Evolutionary conservation across 2,113 vertebrate genomes (phyloP).

Genomic region (Prolemur simus): DNA sequence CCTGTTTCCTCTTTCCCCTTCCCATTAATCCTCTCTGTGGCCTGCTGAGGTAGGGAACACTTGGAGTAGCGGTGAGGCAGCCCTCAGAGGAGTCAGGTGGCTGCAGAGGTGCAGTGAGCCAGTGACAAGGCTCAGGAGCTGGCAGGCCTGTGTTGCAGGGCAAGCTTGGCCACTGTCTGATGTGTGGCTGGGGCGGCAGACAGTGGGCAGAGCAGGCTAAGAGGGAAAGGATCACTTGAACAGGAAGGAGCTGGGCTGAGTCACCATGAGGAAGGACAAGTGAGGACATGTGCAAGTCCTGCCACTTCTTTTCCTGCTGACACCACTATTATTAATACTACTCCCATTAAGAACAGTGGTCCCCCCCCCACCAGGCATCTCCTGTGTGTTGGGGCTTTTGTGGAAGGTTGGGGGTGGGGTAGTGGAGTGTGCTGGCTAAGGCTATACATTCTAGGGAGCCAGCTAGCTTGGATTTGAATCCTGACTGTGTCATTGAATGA

Average conservation of each 20-base stretch:
- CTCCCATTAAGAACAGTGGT: not conserved
- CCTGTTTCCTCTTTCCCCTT: not conserved
- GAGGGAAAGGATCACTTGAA: not conserved
- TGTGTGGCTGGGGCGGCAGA: not conserved
- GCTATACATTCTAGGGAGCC: not conserved
- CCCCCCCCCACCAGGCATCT: not conserved
- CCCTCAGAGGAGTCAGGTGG: not conserved
- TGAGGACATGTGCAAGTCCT: not conserved
- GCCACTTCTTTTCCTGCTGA: not conserved
- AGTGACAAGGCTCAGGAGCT: not conserved
- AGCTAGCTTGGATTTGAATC: not conserved
- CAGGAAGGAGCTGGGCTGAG: not conserved
- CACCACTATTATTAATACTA: not conserved
- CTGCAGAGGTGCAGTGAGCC: not conserved
- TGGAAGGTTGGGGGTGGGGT: not conserved
- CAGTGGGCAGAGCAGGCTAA: not conserved
- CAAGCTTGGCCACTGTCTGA: not conserved
- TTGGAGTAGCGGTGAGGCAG: not conserved
- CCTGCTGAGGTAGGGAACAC: not conserved
- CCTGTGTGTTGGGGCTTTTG: not conserved
- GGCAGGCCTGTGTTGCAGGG: not conserved
- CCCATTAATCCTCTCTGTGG: not conserved
- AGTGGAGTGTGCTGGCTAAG: not conserved
- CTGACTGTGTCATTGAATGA: not conserved
- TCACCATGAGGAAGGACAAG: not conserved